Evolutionary conservation across 2,888 invertebrate species (phyloP).

Genomic region (Orthosia incerta): DNA sequence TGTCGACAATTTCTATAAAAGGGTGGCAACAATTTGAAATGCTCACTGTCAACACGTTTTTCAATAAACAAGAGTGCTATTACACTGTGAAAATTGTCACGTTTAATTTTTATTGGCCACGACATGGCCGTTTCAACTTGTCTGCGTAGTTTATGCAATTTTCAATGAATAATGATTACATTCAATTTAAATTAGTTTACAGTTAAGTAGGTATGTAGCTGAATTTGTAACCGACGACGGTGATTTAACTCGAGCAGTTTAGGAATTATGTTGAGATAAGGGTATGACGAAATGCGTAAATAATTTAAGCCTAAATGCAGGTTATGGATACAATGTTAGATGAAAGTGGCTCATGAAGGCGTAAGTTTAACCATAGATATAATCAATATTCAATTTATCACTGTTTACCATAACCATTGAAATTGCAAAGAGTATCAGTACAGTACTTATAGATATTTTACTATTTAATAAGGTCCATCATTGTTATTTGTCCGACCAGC

Average conservation of each 20-base stretch:
- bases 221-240: conserved; percentile 52
- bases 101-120: conserved; percentile 72
- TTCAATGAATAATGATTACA: conserved; percentile 67
- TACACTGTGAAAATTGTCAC: conserved; percentile 59
- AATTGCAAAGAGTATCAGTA: no score
- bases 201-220: conserved; percentile 56
- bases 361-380: conserved; percentile 2
- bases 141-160: conserved; percentile 62
- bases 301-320: conserved; percentile 46
- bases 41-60: conserved; percentile 57
- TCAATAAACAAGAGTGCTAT: conserved; percentile 55
- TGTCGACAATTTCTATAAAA: conserved; percentile 53
- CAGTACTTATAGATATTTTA: background rate
- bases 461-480: background rate
- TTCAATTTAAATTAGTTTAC: conserved; percentile 66
- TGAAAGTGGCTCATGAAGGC: conserved; percentile 36
- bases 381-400: conserved; percentile 10
- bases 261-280: conserved; percentile 64
- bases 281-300: conserved; percentile 59
- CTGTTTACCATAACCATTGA: background rate
- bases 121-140: conserved; percentile 64
- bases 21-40: conserved; percentile 58
- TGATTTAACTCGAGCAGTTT: conserved; percentile 59
- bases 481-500: conserved; percentile 15
- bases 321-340: conserved; percentile 32